A percentile compares a stretch with the other conserved stretches of the same genome.
phyloP scores from a whole-genome alignment of 2,113 vertebrate genomes.

The Phainopepla nitens region DNA sequence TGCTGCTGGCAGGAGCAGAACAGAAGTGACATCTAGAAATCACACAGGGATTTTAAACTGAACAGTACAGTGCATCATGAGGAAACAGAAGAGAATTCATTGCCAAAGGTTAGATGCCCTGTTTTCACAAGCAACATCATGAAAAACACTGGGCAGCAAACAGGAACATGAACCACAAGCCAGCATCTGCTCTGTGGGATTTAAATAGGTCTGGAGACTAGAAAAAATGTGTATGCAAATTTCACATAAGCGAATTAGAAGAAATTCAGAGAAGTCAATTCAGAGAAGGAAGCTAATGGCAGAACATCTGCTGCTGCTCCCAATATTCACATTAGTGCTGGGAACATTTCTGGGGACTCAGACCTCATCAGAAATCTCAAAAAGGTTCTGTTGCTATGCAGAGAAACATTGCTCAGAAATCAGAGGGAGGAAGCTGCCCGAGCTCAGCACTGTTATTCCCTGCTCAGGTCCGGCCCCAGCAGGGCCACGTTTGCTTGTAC shows the following conservation, averaged over 20 bases:
- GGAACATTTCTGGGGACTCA: slow-evolving; percentile 5
- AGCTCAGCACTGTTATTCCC: background rate
- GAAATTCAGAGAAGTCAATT: slow-evolving; percentile 37
- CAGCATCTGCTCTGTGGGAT: background rate
- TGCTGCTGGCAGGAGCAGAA: background rate
- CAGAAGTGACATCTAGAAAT: background rate
- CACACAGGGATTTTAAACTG: background rate
- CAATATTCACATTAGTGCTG: background rate
- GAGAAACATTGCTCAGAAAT: background rate
- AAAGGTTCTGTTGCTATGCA: slow-evolving; percentile 32
- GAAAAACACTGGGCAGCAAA: background rate
- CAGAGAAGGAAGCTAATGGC: slow-evolving; percentile 11
- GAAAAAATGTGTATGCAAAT: background rate
- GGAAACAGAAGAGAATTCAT: background rate
- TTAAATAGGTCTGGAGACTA: background rate
- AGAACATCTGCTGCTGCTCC: slow-evolving; percentile 43
- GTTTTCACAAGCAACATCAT: background rate
- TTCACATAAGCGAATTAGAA: slow-evolving; percentile 21
- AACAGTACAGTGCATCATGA: background rate
- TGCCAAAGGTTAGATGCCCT: background rate
- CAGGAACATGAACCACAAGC: background rate
- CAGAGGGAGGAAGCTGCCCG: accelerated
- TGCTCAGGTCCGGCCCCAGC: background rate
- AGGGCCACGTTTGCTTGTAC: too few relatives aligned
- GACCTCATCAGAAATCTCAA: background rate